A percentile compares a stretch with the other conserved stretches of the same genome.
These are phyloP conservation scores for Taenioides sp. DNA, from an alignment of 2,797 vertebrate species.

Conservation along the genomic window DNA sequence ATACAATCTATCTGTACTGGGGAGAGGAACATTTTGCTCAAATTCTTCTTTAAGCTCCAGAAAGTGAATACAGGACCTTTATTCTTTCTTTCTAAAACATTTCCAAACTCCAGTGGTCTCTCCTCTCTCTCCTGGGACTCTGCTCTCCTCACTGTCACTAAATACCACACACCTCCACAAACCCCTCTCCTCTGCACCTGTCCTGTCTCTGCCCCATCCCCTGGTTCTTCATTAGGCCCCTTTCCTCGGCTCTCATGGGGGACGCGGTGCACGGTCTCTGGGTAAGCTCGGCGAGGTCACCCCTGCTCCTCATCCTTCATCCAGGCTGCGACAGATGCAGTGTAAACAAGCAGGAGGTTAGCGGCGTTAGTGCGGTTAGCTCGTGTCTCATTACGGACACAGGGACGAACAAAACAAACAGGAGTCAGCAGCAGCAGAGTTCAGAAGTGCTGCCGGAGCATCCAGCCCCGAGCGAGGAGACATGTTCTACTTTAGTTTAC, in stretches of 20 bases:
- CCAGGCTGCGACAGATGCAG: conserved; percentile 65
- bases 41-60: no score
- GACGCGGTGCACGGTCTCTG: conserved; percentile 36
- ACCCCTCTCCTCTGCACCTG: conserved; percentile 34
- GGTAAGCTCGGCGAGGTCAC: conserved; percentile 82
- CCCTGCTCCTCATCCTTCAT: conserved; percentile 57
- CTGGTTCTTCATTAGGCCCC: conserved; percentile 78
- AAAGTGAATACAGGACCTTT: no score
- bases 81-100: neutral
- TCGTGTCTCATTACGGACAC: conserved; percentile 69
- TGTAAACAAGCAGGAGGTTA: conserved; percentile 82
- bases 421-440: conserved; percentile 1
- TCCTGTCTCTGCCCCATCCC: conserved; percentile 74
- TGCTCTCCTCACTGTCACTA: conserved; percentile 38
- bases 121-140: conserved; percentile 29
- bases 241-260: conserved; percentile 57
- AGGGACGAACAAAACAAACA: conserved; percentile 35
- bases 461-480: neutral
- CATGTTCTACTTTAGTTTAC: neutral
- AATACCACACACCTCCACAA: conserved; percentile 11
- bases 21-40: no score
- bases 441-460: neutral
- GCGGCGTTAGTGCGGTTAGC: conserved; percentile 57
- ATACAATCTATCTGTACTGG: no score
- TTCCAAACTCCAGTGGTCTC: neutral